Evolutionary conservation across 2,797 vertebrate species (phyloP), one percentile per base, ranked within the genome.

Genomic region (Notamacropus eugenii): DNA sequence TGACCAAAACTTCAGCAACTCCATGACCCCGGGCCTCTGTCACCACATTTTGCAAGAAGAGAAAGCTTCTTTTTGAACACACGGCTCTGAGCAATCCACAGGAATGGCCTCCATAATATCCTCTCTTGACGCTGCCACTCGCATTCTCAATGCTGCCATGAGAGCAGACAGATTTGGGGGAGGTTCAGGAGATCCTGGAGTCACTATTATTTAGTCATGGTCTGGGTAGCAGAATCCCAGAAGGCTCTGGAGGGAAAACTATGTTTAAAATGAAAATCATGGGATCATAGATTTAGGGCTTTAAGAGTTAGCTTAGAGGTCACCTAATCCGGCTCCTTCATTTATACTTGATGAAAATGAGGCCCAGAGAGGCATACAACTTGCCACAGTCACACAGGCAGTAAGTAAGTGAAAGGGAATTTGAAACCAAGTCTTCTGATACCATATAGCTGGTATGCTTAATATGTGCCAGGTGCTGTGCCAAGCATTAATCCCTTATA

Each of bases 61-160:
- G 62, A 34, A 58, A 94, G 50, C 28, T 93, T 92, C 94, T 19
- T 94, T 55, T 14, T 58, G 58, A 62, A 74, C 24, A 67, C 3
- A 92, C 92, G 91, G 90, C 91, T 59, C 54, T 87, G 56, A 54
- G 91, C 57, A 93, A 74, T 56, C 91, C 93, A 92, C 54, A 46
- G 57, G 91, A 74, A 74, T 22, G 67, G n/a, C 54, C 16, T 90
- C 56, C 93, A 19, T 56, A 90, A 55, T 40, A 74, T 93, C 12
- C 50, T 46, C 54, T n/a, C 92, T 94, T 91, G 56, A 55, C 52
- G 90, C 74, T 55, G 10, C 74, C 92, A 94, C 27, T 90, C 34
- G 10, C 50, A 74, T 10, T 40, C n/a, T 74, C 67, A 22, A n/a
- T 22, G n/a, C 0, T 5, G 10, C 11, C 54, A 93, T 55, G 54